phyloP scores from a whole-genome alignment of 2,888 invertebrate species.

The Drosophila anomelani region DNA sequence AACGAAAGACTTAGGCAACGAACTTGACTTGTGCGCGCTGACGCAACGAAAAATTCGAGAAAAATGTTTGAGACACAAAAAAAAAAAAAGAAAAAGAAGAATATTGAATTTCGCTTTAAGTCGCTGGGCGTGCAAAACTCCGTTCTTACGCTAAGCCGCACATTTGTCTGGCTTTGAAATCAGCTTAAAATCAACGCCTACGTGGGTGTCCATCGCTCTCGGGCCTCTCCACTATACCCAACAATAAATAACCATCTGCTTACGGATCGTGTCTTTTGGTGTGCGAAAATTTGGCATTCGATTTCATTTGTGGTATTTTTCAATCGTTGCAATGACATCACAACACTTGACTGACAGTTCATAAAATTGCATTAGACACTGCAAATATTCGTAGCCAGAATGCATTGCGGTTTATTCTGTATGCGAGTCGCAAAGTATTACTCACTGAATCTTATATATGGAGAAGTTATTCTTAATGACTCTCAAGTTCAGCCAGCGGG shows the following conservation, averaged over 20 bases:
- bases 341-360: slow-evolving; percentile 40
- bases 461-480: slow-evolving; percentile 22
- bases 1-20: slow-evolving; percentile 71
- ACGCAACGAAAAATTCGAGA: slow-evolving; percentile 42
- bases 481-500: slow-evolving; percentile 16
- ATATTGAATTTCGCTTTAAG: slow-evolving; percentile 70
- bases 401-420: slow-evolving; percentile 29
- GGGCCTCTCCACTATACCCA: slow-evolving; percentile 2
- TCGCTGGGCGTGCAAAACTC: slow-evolving; percentile 60
- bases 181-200: slow-evolving; percentile 79
- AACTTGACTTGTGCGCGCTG: slow-evolving; percentile 58
- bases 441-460: slow-evolving; percentile 14
- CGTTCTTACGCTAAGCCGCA: slow-evolving; percentile 62
- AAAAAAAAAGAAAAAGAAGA: slow-evolving; percentile 2
- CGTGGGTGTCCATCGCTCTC: slow-evolving; percentile 67
- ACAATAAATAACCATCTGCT: slow-evolving; percentile 66
- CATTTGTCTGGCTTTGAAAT: slow-evolving; percentile 79
- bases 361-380: slow-evolving; percentile 37
- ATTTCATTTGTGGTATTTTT: slow-evolving; percentile 47
- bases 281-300: slow-evolving; percentile 61
- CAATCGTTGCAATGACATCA: slow-evolving; percentile 66
- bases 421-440: slow-evolving; percentile 5
- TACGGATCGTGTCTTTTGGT: slow-evolving; percentile 56
- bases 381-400: slow-evolving; percentile 12
- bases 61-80: slow-evolving; percentile 5